Conservation (phyloP, 1,140 invertebrate species). For the Orius laevigatus region DNA sequence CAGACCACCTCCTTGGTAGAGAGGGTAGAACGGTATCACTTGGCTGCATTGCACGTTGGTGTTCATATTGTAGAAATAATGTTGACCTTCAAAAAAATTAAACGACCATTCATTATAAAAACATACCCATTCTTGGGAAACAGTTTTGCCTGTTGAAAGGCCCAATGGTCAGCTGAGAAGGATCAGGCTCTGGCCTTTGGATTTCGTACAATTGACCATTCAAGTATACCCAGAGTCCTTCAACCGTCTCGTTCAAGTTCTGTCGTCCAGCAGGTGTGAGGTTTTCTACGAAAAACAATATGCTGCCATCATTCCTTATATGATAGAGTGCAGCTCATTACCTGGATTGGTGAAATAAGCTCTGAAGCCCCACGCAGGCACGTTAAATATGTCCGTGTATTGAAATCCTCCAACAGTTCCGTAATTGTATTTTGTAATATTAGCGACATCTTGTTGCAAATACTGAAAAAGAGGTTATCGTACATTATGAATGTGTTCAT, state of each 20-base stretch:
- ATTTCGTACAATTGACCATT: conserved; percentile 3
- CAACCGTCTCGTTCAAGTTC: conserved; percentile 3
- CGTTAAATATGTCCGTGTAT: conserved; percentile 3
- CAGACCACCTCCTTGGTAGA: conserved; percentile 8
- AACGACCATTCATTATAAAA: not conserved
- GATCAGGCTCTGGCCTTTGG: conserved; percentile 3
- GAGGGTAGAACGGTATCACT: conserved; percentile 6
- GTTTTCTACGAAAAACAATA: conserved; percentile 1
- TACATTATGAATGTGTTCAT: no score
- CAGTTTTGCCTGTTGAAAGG: conserved; percentile 4
- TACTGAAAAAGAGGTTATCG: conserved; percentile 7
- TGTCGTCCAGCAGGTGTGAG: conserved; percentile 2
- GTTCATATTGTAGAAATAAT: conserved; percentile 11
- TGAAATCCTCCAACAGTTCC: conserved; percentile 4
- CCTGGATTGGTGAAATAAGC: conserved; percentile 14
- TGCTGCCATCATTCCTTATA: not conserved
- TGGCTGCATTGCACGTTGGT: not conserved
- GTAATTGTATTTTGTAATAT: conserved; percentile 8
- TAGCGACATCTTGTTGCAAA: conserved; percentile 11
- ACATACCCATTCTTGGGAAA: conserved; percentile 9
- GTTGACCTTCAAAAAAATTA: conserved; percentile 6
- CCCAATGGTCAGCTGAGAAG: not conserved
- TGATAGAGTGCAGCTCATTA: not conserved
- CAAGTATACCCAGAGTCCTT: conserved; percentile 7
- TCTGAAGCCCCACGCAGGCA: conserved; percentile 6